Evolutionary conservation across 92 coral and sea anemone species (phyloP), one percentile per base, ranked within the genome.

Genomic region (Siderastrea siderea): DNA sequence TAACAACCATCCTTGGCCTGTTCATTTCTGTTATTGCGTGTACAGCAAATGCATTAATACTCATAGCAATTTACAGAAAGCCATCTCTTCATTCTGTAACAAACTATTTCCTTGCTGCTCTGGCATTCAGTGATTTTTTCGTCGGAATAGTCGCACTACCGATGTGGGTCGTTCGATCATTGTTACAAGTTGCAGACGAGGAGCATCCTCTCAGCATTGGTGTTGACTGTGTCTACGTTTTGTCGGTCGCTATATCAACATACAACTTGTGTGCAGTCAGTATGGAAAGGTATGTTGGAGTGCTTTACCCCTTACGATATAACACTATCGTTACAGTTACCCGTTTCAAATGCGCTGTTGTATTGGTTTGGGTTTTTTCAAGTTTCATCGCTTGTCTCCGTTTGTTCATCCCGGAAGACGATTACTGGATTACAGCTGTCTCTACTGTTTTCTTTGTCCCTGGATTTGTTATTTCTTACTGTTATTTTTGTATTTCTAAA

Each of bases 241-340:
- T 75, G 16, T 75, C 66, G 44, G 66, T 85, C 62, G 89, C 65
- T 9, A 52, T 44, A 61, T 85, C 89, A 45, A 75, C 89, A 44
- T 81, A 85, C 58, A 93, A 77, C 78, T 75, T 93, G n/a, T 93
- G 93, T 86, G 85, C 91, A 3, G 84, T 93, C 68, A 93, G 93
- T 53, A 66, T 93, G 12, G 95, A 93, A 26, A 68, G 95, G 50
- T 93, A 85, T 26, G 17, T 93, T 4, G 83, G 86, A 7, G 80
- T 93, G 15, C 77, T 86, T 1, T 59, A 65, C 3, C 95, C 95
- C 11, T 77, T 93, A 44, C 81, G 89, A 38, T 85, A 85, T 11
- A 50, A 62, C 75, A 26, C 54, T 47, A 64, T 85, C 68, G 82
- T 66, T 43, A 85, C 89, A 17, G 48, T 50, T 17, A 10, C 0